These are phyloP conservation scores for Drosophila virilis DNA, from an alignment of 1,140 invertebrate species.

Conservation along the genomic window DNA sequence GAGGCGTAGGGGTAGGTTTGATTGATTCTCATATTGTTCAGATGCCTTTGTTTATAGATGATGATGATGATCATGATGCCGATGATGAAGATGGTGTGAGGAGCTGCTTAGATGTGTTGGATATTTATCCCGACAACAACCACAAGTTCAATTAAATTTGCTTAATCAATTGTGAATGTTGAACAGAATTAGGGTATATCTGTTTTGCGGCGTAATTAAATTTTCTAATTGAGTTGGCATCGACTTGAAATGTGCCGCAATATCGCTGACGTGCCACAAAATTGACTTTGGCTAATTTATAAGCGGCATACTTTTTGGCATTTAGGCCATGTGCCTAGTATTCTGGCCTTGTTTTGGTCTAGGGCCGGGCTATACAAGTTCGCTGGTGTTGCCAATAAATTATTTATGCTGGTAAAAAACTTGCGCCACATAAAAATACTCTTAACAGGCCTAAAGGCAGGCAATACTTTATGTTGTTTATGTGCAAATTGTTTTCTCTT, in stretches of 20 bases:
- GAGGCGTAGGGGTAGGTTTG: slow-evolving; percentile 13
- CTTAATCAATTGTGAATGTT: slow-evolving; percentile 50
- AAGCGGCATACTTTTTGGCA: slow-evolving; percentile 14
- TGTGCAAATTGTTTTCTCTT: slow-evolving; percentile 60
- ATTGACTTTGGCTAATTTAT: slow-evolving; percentile 58
- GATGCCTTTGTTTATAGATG: slow-evolving; percentile 20
- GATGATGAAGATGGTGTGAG: not conserved
- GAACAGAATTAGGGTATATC: not conserved
- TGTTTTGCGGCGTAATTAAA: slow-evolving; percentile 58
- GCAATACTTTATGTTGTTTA: slow-evolving; percentile 64
- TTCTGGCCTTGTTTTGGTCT: slow-evolving; percentile 5
- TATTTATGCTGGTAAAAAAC: slow-evolving; percentile 60
- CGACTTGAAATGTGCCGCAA: slow-evolving; percentile 22
- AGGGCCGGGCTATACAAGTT: slow-evolving; percentile 9
- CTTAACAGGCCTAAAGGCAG: slow-evolving; percentile 29
- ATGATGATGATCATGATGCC: not conserved
- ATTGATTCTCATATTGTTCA: slow-evolving; percentile 37
- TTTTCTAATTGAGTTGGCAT: slow-evolving; percentile 71
- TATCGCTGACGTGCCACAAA: slow-evolving; percentile 15
- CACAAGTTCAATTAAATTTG: slow-evolving; percentile 31
- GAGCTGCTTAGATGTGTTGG: not conserved
- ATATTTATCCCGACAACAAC: slow-evolving; percentile 17
- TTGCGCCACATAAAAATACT: slow-evolving; percentile 60
- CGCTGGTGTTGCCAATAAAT: slow-evolving; percentile 64
- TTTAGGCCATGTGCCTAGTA: slow-evolving; percentile 55